Evolutionary conservation across 2,797 vertebrate genomes (phyloP).

Genomic region (Chrosomus eos): DNA sequence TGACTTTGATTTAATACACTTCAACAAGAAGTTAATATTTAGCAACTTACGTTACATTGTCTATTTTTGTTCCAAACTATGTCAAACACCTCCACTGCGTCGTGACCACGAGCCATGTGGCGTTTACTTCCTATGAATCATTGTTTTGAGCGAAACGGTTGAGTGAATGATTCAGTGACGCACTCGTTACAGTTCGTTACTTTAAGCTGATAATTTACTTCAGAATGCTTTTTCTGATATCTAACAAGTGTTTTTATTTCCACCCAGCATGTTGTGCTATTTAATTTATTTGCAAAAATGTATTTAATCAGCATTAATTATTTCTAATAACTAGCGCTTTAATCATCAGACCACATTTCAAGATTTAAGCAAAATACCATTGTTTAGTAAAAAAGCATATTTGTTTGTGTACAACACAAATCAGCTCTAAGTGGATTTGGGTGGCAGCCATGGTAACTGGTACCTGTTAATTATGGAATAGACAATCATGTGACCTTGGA

Average conservation of each 20-base stretch:
- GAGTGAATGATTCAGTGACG: neutral
- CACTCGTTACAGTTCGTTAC: neutral
- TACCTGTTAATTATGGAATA: constrained; percentile 5
- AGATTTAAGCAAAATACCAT: neutral
- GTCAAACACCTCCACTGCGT: too few relatives aligned
- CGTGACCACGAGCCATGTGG: neutral
- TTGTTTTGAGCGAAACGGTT: neutral
- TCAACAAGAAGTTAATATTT: neutral
- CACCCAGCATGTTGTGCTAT: neutral
- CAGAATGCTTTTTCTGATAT: neutral
- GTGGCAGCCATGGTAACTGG: constrained; percentile 20
- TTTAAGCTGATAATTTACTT: neutral
- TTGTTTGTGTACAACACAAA: neutral
- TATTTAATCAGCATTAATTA: neutral
- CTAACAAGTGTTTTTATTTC: neutral
- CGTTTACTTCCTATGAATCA: neutral
- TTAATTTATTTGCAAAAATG: neutral
- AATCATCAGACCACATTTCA: neutral
- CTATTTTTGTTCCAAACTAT: neutral
- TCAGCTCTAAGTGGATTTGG: neutral
- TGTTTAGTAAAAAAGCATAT: neutral
- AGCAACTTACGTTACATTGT: neutral
- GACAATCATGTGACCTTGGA: constrained; percentile 21
- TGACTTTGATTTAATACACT: neutral
- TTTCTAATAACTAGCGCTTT: neutral